Evolutionary conservation across 2,113 vertebrate genomes (phyloP), one percentile per base, ranked within the genome.

Genomic region (Chionis minor): DNA sequence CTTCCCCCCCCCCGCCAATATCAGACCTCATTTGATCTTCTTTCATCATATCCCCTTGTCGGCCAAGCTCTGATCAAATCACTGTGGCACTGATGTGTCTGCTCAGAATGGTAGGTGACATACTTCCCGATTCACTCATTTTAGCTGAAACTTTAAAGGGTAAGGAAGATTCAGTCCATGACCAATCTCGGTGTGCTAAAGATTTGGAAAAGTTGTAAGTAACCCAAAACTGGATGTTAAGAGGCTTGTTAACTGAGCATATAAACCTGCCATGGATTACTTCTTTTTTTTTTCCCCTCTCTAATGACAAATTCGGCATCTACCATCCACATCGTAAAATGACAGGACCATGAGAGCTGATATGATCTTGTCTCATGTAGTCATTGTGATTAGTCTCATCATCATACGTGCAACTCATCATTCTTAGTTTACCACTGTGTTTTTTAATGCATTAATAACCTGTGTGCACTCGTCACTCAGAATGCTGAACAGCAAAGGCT

Each of bases 401-500:
- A 32, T 66, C 26, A 14, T 72, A 33, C 24, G 16, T 38, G 16
- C 26, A 54, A 71, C 13, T 24, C 9, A 40, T 44, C 42, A 12
- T 44, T 83, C 24, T 62, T 54, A 7, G 9, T 13, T 78, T 78
- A n/a, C 3, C 0, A 0, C 44, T 32, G 23, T 6, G 38, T 42
- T 40, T 94, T 77, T 28, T 26, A 44, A 35, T 70, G 12, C 8
- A 4, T 7, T 75, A 14, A 33, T 54, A 66, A 32, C 28, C 10
- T 30, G 10, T 35, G 6, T 55, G 14, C 6, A 5, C 3, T 59
- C 3, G 1, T 61, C 24, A 8, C 24, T 32, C 0, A 0, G 45
- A 59, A 55, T 17, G 27, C 24, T 71, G 24, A 81, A n/a, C 35
- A 47, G 23, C 14, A 24, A n/a, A 26, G 27, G 27, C 27, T 79